A percentile compares a stretch with the other conserved stretches of the same genome.
Evolutionary conservation across 2,113 vertebrate species (phyloP).

Genomic region (Neoarius graeffei): DNA sequence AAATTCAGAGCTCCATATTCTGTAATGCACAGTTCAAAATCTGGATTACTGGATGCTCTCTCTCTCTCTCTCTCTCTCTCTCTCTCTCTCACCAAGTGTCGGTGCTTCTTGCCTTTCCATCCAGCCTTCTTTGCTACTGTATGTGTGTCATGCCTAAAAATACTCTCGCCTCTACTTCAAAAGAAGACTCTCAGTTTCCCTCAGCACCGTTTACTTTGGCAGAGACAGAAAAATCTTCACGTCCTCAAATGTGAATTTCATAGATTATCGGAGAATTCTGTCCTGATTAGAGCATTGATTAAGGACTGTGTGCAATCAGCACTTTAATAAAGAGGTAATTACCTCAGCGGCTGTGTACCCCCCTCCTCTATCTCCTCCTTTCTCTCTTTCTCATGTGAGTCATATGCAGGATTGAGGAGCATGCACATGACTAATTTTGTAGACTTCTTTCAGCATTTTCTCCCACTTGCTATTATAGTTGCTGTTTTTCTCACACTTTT

Average conservation of each 20-base stretch:
- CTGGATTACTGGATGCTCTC: slow-evolving; percentile 41
- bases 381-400: slow-evolving; percentile 45
- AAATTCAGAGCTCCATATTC: slow-evolving; percentile 63
- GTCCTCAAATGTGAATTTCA: slow-evolving; percentile 25
- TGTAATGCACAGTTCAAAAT: slow-evolving; percentile 42
- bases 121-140: slow-evolving; percentile 41
- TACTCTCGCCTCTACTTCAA: slow-evolving; percentile 48
- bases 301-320: slow-evolving; percentile 50
- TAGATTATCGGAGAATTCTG: slow-evolving; percentile 38
- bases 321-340: slow-evolving; percentile 53
- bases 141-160: slow-evolving; percentile 54
- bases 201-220: slow-evolving; percentile 33
- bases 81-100: not conserved
- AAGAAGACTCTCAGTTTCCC: slow-evolving; percentile 33
- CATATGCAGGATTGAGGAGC: slow-evolving; percentile 27
- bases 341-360: slow-evolving; percentile 21
- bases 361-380: not conserved
- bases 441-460: slow-evolving; percentile 2
- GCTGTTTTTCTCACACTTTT: not conserved
- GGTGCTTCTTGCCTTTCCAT: slow-evolving; percentile 18
- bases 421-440: slow-evolving; percentile 31
- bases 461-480: slow-evolving; percentile 35
- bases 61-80: slow-evolving; percentile 20
- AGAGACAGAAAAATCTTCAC: slow-evolving; percentile 37
- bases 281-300: slow-evolving; percentile 51